Evolutionary conservation across 2,888 invertebrate genomes (phyloP).

Genomic region (Stenchaetothrips biformis): DNA sequence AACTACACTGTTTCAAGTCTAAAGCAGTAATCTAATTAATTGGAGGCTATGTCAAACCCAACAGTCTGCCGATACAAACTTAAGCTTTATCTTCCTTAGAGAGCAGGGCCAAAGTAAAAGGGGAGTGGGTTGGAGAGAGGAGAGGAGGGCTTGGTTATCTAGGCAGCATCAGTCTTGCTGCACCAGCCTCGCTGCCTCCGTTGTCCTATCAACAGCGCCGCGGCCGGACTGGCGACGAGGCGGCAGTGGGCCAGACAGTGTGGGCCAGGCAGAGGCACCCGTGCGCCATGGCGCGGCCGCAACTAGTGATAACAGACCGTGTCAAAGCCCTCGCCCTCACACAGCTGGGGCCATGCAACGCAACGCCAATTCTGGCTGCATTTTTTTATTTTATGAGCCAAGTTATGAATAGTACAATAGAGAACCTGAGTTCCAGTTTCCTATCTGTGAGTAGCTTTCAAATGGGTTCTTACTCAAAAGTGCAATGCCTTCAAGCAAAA

Average conservation of each 20-base stretch:
- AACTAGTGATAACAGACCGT: no score
- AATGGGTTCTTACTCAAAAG: no score
- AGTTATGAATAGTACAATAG: no score
- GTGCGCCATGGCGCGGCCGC: no score
- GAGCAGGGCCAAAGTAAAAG: not conserved
- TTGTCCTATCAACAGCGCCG: not conserved
- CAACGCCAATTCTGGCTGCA: no score
- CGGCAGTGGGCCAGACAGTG: not conserved
- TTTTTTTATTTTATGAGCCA: no score
- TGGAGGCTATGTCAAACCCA: not conserved
- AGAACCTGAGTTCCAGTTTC: no score
- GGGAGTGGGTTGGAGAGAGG: not conserved
- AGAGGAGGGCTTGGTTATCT: not conserved
- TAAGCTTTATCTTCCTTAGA: not conserved
- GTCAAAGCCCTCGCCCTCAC: no score
- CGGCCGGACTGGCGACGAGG: not conserved
- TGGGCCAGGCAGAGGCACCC: not conserved
- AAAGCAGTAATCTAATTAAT: not conserved
- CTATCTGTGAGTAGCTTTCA: no score
- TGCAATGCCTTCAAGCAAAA: not conserved
- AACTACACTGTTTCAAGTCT: no score
- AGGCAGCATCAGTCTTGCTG: not conserved
- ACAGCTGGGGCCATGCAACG: no score
- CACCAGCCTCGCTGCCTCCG: not conserved
- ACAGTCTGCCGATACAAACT: not conserved